Conservation (phyloP, 2,797 vertebrate genomes). For the Sciurus carolinensis region DNA sequence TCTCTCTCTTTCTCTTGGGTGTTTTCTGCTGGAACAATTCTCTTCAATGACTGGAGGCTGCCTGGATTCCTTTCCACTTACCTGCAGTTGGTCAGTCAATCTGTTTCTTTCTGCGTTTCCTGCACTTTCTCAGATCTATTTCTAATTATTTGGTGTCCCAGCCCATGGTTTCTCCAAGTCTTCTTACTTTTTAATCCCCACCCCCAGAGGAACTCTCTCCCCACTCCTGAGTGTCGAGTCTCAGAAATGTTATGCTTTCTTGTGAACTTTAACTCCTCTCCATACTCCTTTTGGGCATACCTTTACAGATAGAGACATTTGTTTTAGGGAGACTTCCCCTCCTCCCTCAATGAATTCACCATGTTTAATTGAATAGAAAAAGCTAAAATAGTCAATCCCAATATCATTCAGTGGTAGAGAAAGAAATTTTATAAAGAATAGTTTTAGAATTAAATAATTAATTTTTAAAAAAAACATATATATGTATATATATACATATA, state of each 20-base stretch:
- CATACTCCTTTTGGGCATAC: neutral
- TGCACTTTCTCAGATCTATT: slow-evolving; percentile 19
- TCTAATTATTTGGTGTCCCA: slow-evolving; percentile 59
- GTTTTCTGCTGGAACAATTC: neutral
- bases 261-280: neutral
- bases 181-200: neutral
- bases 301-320: neutral
- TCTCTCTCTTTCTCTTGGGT: neutral
- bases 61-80: neutral
- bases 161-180: neutral
- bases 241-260: neutral
- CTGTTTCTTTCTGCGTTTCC: slow-evolving; percentile 42
- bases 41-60: neutral
- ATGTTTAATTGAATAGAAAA: slow-evolving; percentile 43
- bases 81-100: neutral
- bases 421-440: slow-evolving; percentile 25
- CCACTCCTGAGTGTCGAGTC: neutral
- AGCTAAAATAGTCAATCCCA: slow-evolving; percentile 19
- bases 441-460: slow-evolving; percentile 51
- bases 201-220: neutral
- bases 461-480: neutral
- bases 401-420: slow-evolving; percentile 24
- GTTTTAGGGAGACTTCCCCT: neutral
- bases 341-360: neutral
- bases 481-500: neutral